These are phyloP conservation scores for Anthonomus grandis DNA, from an alignment of 1,140 invertebrate species.

Conservation along the genomic window DNA sequence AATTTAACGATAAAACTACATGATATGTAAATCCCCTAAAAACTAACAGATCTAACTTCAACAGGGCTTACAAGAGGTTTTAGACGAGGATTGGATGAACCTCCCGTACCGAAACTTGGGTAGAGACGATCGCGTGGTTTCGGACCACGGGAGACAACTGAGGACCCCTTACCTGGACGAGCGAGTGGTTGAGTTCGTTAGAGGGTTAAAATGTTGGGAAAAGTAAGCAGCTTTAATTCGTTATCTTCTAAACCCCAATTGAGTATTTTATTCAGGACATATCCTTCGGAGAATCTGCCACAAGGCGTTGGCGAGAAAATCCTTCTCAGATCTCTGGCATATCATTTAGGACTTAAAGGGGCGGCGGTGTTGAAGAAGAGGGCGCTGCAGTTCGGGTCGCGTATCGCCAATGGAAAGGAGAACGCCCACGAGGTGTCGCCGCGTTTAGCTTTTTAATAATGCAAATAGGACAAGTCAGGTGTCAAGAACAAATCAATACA, in stretches of 20 bases:
- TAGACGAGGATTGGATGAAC: conserved; percentile 74
- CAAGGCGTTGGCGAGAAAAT: conserved; percentile 92
- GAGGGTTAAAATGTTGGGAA: conserved; percentile 67
- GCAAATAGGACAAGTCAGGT: too few relatives aligned
- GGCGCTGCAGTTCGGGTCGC: conserved; percentile 97
- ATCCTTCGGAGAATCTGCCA: conserved; percentile 59
- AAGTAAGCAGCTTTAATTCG: conserved; percentile 59
- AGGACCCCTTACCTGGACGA: conserved; percentile 96
- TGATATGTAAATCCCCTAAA: not conserved
- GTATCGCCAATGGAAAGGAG: conserved; percentile 90
- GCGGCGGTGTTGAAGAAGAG: conserved; percentile 77
- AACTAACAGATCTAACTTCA: conserved; percentile 1
- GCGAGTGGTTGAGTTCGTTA: conserved; percentile 72
- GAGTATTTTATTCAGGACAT: conserved; percentile 55
- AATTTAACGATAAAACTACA: too few relatives aligned
- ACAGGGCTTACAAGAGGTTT: conserved; percentile 62
- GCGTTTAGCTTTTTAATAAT: conserved; percentile 30
- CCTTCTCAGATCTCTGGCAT: conserved; percentile 76
- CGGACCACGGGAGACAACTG: conserved; percentile 73
- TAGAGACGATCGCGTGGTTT: conserved; percentile 85
- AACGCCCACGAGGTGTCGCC: conserved; percentile 76
- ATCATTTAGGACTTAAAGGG: conserved; percentile 63
- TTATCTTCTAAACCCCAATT: not conserved
- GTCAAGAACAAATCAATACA: too few relatives aligned
- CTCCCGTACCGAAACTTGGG: conserved; percentile 91